Evolutionary conservation across 2,797 vertebrate species (phyloP).

Genomic region (Steatocranus sp.): DNA sequence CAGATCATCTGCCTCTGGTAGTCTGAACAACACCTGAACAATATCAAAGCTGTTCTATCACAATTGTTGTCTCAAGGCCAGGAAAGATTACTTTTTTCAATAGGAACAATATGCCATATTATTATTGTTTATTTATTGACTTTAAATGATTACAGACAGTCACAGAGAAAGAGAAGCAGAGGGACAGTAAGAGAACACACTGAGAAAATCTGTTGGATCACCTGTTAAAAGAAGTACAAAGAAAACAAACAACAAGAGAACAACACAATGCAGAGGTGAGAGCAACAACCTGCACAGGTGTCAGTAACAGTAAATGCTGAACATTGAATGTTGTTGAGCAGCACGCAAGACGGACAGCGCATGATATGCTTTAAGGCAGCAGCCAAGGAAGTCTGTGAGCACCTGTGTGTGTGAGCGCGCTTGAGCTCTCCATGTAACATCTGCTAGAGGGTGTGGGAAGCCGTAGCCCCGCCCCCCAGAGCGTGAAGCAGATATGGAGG

Average conservation of each 20-base stretch:
- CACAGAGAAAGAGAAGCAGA: neutral
- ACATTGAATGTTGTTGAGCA: neutral
- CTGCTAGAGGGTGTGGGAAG: neutral
- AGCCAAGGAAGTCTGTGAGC: neutral
- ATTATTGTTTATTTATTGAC: fast-evolving
- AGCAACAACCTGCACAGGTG: neutral
- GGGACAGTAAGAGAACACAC: neutral
- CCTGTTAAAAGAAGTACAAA: neutral
- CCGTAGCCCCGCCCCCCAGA: fast-evolving
- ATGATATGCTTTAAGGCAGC: fast-evolving
- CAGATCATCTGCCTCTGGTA: neutral
- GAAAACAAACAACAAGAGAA: neutral
- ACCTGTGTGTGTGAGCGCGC: fast-evolving
- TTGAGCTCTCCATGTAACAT: fast-evolving
- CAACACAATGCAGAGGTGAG: fast-evolving
- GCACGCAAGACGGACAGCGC: fast-evolving
- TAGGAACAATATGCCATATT: neutral
- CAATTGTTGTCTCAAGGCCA: neutral
- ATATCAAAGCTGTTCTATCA: fast-evolving
- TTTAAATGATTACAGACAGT: fast-evolving
- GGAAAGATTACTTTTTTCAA: fast-evolving
- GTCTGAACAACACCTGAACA: neutral
- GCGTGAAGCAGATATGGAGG: neutral
- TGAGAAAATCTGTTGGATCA: neutral
- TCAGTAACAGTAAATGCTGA: neutral